These are phyloP conservation scores for Pipra filicauda DNA, from an alignment of 2,113 vertebrate species.

Conservation along the genomic window DNA sequence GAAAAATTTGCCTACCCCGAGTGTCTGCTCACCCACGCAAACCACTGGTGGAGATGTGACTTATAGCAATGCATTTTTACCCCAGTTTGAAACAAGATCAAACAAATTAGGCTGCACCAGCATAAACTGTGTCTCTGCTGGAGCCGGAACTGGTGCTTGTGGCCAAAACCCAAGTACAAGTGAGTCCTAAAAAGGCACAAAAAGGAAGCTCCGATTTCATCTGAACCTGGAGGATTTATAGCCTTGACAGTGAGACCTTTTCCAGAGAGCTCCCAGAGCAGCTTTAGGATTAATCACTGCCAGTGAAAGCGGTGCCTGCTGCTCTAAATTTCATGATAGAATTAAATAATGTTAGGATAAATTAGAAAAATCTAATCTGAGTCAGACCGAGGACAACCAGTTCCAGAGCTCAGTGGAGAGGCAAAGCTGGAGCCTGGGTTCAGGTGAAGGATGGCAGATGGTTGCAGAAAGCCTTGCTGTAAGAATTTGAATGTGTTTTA, in stretches of 20 bases:
- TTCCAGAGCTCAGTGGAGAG: not conserved
- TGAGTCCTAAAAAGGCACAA: not conserved
- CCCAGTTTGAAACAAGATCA: conserved; percentile 35
- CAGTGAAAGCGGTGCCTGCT: not conserved
- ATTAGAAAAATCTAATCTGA: not conserved
- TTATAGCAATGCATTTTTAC: conserved; percentile 22
- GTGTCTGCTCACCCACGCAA: conserved; percentile 50
- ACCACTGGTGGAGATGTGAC: conserved; percentile 42
- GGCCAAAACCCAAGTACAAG: not conserved
- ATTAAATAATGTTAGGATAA: not conserved
- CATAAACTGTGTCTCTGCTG: not conserved
- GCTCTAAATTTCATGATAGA: not conserved
- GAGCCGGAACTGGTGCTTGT: not conserved
- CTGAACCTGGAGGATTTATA: conserved; percentile 3
- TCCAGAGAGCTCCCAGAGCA: not conserved
- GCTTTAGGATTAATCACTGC: not conserved
- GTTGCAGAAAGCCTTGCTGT: not conserved
- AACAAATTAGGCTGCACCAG: not conserved
- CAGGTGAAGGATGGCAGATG: not conserved
- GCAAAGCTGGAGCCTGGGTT: not conserved
- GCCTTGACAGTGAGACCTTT: not conserved
- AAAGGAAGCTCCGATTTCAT: not conserved
- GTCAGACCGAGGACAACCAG: not conserved
- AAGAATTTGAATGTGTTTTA: not conserved
- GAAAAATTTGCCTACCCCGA: conserved; percentile 36